phyloP scores from a whole-genome alignment of 1,140 invertebrate species.

The Halictus rubicundus region DNA sequence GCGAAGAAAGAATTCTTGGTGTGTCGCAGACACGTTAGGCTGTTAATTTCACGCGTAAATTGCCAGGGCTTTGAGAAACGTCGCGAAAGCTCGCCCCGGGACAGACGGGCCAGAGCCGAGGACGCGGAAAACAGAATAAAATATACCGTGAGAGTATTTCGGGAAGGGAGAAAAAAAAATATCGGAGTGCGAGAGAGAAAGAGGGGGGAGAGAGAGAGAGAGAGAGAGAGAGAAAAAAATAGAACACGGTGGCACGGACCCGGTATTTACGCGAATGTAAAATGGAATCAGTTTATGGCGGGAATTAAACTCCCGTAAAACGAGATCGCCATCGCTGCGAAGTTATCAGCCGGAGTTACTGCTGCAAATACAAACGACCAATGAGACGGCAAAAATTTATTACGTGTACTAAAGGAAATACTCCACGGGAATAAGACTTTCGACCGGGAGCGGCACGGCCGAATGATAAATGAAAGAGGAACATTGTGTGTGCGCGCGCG shows the following conservation, averaged over 20 bases:
- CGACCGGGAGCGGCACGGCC: slow-evolving; percentile 16
- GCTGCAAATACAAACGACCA: slow-evolving; percentile 63
- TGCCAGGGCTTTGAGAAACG: slow-evolving; percentile 32
- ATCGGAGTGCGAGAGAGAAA: slow-evolving; percentile 15
- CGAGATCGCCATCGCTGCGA: slow-evolving; percentile 42
- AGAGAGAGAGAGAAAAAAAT: slow-evolving; percentile 24
- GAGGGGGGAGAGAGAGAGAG: neutral
- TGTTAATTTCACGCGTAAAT: slow-evolving; percentile 55
- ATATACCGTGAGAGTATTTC: neutral
- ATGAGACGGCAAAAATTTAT: slow-evolving; percentile 54
- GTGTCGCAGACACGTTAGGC: slow-evolving; percentile 3
- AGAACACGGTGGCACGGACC: slow-evolving; percentile 9
- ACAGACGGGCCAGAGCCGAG: slow-evolving; percentile 7
- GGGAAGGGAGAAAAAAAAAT: neutral
- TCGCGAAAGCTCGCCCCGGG: neutral
- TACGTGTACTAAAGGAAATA: slow-evolving; percentile 39
- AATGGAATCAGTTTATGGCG: slow-evolving; percentile 57
- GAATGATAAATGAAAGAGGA: slow-evolving; percentile 35
- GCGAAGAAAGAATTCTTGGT: slow-evolving; percentile 7
- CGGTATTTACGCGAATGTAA: slow-evolving; percentile 51
- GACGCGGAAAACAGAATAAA: neutral
- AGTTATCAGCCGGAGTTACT: slow-evolving; percentile 58
- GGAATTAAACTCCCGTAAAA: slow-evolving; percentile 59
- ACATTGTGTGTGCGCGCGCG: neutral
- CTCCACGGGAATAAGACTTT: slow-evolving; percentile 23